Evolutionary conservation across 2,113 vertebrate species (phyloP).

Genomic region (Plestiodon gilberti): DNA sequence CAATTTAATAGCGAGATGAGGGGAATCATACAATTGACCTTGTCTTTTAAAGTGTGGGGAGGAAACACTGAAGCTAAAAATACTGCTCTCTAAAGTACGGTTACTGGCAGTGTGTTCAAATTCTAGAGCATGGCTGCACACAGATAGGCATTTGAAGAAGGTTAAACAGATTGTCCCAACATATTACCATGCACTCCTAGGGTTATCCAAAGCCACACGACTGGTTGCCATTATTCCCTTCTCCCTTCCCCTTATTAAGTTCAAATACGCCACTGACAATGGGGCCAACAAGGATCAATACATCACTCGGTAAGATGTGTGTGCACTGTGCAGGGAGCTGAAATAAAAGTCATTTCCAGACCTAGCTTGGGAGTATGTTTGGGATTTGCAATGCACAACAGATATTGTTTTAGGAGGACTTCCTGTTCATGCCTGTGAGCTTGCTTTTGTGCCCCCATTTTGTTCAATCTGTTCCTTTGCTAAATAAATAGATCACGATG

Average conservation of each 20-base stretch:
- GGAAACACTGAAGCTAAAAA: slow-evolving; percentile 21
- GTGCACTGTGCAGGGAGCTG: background rate
- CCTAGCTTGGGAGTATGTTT: background rate
- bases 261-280: background rate
- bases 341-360: background rate
- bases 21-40: slow-evolving; percentile 32
- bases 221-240: too few species aligned
- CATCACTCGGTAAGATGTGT: too few species aligned
- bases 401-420: background rate
- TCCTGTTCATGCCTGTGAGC: background rate
- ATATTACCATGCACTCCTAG: background rate
- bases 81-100: slow-evolving; percentile 1
- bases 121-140: background rate
- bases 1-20: slow-evolving; percentile 37
- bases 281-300: background rate
- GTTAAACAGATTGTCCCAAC: background rate
- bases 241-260: background rate
- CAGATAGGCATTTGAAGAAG: background rate
- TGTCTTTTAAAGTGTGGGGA: slow-evolving; percentile 23
- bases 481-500: too few species aligned
- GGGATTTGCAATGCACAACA: background rate
- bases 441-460: too few species aligned
- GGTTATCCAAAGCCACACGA: background rate
- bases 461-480: too few species aligned
- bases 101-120: background rate